Evolutionary conservation across 1,140 invertebrate species (phyloP).

Genomic region (Rhopalosiphum padi): DNA sequence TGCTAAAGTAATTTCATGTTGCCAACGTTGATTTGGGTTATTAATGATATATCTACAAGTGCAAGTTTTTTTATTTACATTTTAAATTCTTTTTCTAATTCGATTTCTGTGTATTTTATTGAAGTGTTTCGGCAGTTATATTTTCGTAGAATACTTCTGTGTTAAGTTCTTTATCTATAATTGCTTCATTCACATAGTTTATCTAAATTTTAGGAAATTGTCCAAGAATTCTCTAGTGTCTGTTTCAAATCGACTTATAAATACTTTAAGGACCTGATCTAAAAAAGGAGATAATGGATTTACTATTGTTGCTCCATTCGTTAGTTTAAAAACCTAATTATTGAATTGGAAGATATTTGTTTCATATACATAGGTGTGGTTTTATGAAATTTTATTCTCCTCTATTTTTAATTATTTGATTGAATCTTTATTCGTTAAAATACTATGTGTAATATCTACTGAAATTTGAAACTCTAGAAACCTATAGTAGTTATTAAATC

Average conservation of each 20-base stretch:
- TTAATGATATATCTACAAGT: background rate
- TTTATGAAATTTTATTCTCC: background rate
- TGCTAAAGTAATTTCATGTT: too few relatives aligned
- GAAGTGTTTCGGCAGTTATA: background rate
- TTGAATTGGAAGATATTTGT: background rate
- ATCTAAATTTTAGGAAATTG: slow-evolving; percentile 2
- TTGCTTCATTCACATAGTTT: background rate
- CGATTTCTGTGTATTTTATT: background rate
- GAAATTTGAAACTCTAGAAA: background rate
- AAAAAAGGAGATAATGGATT: background rate
- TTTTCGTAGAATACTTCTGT: background rate
- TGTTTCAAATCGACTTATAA: background rate
- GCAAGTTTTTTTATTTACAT: background rate
- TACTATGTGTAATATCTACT: background rate
- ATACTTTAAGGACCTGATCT: background rate
- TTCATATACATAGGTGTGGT: background rate
- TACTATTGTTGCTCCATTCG: background rate
- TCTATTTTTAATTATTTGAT: background rate
- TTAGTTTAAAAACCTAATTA: background rate
- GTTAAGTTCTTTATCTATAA: background rate
- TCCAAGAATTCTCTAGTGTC: background rate
- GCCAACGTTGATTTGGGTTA: background rate
- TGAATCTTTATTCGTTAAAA: background rate
- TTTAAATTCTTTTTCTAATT: background rate
- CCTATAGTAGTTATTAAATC: background rate